Percentiles rank a stretch among this genome's conserved stretches.
phyloP scores from a whole-genome alignment of 1,140 invertebrate species.

The Apocrypta bakeri region DNA sequence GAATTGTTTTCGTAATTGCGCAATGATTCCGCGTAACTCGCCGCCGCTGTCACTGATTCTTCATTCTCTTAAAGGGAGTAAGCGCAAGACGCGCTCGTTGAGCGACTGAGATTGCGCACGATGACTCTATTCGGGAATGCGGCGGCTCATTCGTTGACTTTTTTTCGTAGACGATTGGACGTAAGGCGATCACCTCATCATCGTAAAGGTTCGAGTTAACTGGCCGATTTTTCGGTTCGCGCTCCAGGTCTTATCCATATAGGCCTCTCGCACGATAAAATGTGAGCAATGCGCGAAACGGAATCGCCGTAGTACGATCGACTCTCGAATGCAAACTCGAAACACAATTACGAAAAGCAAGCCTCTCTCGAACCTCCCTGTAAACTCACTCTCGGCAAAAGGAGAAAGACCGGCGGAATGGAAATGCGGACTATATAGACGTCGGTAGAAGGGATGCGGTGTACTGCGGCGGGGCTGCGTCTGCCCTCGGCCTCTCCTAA shows the following conservation, averaged over 20 bases:
- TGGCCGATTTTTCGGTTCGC: no score
- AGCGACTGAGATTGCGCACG: no score
- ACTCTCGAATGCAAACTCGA: not conserved
- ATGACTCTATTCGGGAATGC: no score
- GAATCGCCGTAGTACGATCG: not conserved
- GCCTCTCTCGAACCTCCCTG: not conserved
- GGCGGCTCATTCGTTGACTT: no score
- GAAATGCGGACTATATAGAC: slow-evolving; percentile 18
- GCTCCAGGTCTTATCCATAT: no score
- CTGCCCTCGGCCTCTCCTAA: slow-evolving; percentile 57
- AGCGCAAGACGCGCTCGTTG: no score
- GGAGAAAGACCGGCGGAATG: slow-evolving; percentile 25
- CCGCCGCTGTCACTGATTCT: not conserved
- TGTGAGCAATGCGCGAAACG: not conserved
- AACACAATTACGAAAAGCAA: not conserved
- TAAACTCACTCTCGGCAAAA: slow-evolving; percentile 17
- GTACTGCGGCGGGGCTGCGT: slow-evolving; percentile 49
- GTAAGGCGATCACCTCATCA: no score
- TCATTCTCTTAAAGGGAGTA: no score
- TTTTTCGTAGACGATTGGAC: no score
- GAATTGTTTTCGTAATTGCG: slow-evolving; percentile 16
- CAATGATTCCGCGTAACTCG: not conserved
- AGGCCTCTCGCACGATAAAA: no score
- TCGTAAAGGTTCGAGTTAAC: no score
- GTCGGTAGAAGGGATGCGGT: not conserved